These are phyloP conservation scores for Siderastrea radians DNA, from an alignment of 92 coral and sea anemone genomes.

Conservation along the genomic window DNA sequence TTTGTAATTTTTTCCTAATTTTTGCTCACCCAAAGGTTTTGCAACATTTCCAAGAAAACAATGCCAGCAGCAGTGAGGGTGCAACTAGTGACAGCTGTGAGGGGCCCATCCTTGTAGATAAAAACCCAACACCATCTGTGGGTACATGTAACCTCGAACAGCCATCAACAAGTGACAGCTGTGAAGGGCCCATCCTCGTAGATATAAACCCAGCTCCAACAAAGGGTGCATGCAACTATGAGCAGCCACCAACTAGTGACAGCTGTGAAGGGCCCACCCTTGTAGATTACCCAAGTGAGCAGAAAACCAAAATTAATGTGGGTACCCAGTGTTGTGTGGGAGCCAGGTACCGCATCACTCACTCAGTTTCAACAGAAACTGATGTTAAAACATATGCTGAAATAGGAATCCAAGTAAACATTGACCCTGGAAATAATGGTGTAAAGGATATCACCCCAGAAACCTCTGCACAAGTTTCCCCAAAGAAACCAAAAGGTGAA, in stretches of 20 bases:
- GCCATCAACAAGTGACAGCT: neutral
- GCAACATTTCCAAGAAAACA: neutral
- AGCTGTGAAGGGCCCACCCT: neutral
- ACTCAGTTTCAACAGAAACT: slow-evolving; percentile 4
- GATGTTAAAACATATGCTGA: neutral
- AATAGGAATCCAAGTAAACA: neutral
- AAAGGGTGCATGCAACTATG: neutral
- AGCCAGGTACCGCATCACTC: slow-evolving; percentile 8
- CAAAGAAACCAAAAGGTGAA: neutral
- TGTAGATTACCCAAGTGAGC: neutral
- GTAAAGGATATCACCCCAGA: neutral
- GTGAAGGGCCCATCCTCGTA: neutral
- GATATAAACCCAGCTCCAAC: neutral
- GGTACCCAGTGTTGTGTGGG: slow-evolving; percentile 3
- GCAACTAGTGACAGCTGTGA: too few species aligned
- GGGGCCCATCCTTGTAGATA: too few species aligned
- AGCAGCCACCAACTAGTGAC: neutral
- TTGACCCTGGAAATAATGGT: neutral
- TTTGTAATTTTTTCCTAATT: neutral
- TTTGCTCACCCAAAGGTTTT: neutral
- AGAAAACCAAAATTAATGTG: neutral
- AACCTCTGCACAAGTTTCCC: neutral
- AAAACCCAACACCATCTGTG: too few species aligned
- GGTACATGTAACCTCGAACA: neutral
- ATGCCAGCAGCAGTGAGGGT: neutral